Evolutionary conservation across 2,888 invertebrate genomes (phyloP).

Genomic region (Archips crataeganus): DNA sequence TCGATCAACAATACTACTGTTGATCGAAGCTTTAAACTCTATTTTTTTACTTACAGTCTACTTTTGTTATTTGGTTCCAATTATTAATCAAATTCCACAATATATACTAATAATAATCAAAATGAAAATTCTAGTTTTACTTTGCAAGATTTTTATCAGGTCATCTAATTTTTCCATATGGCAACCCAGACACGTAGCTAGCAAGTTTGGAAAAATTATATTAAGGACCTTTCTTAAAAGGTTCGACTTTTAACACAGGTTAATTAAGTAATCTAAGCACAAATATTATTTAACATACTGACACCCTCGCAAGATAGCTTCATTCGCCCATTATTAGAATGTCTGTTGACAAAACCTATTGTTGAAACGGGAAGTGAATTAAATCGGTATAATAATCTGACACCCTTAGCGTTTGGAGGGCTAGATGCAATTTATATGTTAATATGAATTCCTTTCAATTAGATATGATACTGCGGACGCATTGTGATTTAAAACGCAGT

Average conservation of each 20-base stretch:
- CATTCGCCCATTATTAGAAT: constrained; percentile 9
- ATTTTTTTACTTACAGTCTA: no score
- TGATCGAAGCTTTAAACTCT: no score
- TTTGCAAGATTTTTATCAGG: no score
- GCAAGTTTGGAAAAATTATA: no score
- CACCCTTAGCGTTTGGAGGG: constrained; percentile 47
- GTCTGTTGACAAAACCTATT: constrained; percentile 32
- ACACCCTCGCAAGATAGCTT: constrained; percentile 12
- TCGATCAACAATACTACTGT: no score
- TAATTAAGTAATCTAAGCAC: neutral
- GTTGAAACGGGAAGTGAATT: constrained; percentile 30
- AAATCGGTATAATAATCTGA: constrained; percentile 27
- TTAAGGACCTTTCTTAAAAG: no score
- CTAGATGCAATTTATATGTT: constrained; percentile 77
- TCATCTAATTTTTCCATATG: no score
- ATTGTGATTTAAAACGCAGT: constrained; percentile 43
- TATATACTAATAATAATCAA: no score
- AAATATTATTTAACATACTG: neutral
- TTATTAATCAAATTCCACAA: no score
- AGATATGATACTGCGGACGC: constrained; percentile 62
- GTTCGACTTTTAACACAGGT: neutral
- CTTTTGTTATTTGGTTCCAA: no score
- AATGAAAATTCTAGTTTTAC: no score
- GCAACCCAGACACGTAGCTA: no score
- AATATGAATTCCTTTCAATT: constrained; percentile 74